Conservation (phyloP, 2,888 invertebrate genomes). For the Rutpela maculata region DNA sequence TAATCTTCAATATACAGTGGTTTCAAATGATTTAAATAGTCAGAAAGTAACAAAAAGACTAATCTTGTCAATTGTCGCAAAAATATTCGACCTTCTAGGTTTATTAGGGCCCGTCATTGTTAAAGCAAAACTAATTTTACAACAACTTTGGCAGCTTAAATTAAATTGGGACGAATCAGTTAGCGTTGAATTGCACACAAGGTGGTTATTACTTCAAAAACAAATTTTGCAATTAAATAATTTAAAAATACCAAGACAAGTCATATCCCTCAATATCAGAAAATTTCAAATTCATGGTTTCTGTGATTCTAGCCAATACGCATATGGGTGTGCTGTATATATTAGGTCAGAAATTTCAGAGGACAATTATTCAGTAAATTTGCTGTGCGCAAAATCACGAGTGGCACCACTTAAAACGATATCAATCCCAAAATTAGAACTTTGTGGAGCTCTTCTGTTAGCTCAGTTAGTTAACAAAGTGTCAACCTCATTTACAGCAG, state of each 20-base stretch:
- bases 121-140: constrained; percentile 39
- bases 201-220: constrained; percentile 22
- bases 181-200: constrained; percentile 16
- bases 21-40: not conserved
- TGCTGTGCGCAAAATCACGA: constrained; percentile 23
- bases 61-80: constrained; percentile 5
- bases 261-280: not conserved
- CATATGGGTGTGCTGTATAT: constrained; percentile 19
- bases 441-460: constrained; percentile 31
- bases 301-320: constrained; percentile 4
- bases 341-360: not conserved
- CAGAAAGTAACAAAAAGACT: constrained; percentile 22
- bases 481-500: not conserved
- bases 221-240: not conserved
- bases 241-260: constrained; percentile 17
- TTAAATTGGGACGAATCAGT: constrained; percentile 41
- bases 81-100: constrained; percentile 42
- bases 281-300: constrained; percentile 20
- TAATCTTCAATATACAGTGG: constrained; percentile 2
- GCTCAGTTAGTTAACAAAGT: constrained; percentile 26
- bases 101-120: constrained; percentile 31
- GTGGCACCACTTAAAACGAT: constrained; percentile 17
- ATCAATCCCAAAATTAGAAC: constrained; percentile 36
- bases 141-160: constrained; percentile 37
- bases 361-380: not conserved